Evolutionary conservation across 2,888 invertebrate species (phyloP), one percentile per base, ranked within the genome.

Genomic region (Masnerella sp.): DNA sequence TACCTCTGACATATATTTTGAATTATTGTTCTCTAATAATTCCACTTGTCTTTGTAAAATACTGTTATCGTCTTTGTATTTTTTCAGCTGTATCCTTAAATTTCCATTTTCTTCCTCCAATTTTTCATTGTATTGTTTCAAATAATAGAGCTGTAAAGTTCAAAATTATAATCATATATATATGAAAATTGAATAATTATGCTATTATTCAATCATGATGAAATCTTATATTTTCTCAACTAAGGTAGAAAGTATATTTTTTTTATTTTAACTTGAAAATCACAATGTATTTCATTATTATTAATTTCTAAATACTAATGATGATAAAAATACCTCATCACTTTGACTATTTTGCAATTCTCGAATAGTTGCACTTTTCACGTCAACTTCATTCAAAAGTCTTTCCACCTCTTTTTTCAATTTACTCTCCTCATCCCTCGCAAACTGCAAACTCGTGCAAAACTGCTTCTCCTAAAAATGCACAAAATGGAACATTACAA

Each of bases 1-100:
- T 77, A 86, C 85, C 77, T 85, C 81, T 11, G 69, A 69, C 36
- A 80, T 69, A 12, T 79, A 82, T 67, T 80, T 82, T 18, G 76
- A 80, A 52, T 81, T 82, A 71, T 79, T 80, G 52, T 77, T 79
- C 64, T 83, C 82, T 2, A 83, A 71, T 45, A 74, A 58, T 28
- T 79, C 69, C 28, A 82, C 85, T 38, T 84, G 80, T 12, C 77
- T 75, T 8, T 78, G 51, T 5, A 85, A 76, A n/a, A 74, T 59
- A 20, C 73, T 77, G 52, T 84, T 83, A 34, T 82, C 79, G n/a
- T 81, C 76, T 59, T 76, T 78, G 34, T 69, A 82, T 9, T 80
- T 78, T 58, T 82, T 79, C 17, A 85, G 67, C 40, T 83, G 82
- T 25, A 79, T 76, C 12, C 76, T 61, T 7, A 83, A 61, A 28